These are phyloP conservation scores for Acestrorhynchus altus DNA, from an alignment of 2,797 vertebrate genomes.

Conservation along the genomic window DNA sequence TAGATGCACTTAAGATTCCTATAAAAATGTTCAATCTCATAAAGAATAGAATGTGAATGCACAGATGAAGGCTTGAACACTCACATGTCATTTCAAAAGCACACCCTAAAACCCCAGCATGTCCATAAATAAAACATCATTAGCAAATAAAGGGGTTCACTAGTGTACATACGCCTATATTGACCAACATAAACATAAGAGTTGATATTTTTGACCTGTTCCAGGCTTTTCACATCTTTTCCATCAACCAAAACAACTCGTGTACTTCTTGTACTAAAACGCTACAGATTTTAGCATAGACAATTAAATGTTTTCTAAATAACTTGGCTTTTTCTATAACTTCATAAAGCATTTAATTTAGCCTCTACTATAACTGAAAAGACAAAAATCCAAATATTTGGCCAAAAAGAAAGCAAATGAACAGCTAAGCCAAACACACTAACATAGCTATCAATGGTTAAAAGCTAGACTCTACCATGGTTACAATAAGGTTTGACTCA, in stretches of 20 bases:
- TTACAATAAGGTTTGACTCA: too few relatives aligned
- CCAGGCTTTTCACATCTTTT: not conserved
- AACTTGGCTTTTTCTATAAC: not conserved
- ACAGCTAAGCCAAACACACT: not conserved
- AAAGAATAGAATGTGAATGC: not conserved
- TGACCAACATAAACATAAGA: not conserved
- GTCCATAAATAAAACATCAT: not conserved
- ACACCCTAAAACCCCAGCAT: not conserved
- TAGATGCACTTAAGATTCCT: not conserved
- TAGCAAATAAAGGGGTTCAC: not conserved
- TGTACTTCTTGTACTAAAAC: not conserved
- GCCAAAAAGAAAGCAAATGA: not conserved
- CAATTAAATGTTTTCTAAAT: not conserved
- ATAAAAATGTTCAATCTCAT: not conserved
- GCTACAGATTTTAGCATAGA: not conserved
- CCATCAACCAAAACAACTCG: not conserved
- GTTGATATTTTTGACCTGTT: not conserved
- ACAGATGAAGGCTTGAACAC: not conserved
- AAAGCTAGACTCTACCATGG: not conserved
- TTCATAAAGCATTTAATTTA: not conserved
- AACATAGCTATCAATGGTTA: not conserved
- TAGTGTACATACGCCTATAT: not conserved
- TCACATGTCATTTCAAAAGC: too few relatives aligned
- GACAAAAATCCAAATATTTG: not conserved
- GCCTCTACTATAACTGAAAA: not conserved